These are phyloP conservation scores for Cottus gobio DNA, from an alignment of 2,113 vertebrate genomes.

Conservation along the genomic window DNA sequence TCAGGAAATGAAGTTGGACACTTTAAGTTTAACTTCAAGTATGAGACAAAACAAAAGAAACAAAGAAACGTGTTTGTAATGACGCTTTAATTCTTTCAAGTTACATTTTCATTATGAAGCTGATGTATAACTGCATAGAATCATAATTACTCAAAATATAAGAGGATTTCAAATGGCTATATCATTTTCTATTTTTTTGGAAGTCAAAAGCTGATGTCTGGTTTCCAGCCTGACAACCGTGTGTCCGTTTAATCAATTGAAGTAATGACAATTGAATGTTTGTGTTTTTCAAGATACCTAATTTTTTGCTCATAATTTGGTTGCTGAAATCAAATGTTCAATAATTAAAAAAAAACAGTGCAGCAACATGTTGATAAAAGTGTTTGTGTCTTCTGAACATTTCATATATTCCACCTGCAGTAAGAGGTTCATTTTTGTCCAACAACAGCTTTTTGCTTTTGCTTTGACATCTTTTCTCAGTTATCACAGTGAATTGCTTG, in stretches of 20 bases:
- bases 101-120: neutral
- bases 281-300: neutral
- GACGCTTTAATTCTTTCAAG: neutral
- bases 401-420: neutral
- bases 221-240: neutral
- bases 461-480: neutral
- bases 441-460: neutral
- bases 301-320: slow-evolving; percentile 3
- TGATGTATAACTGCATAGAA: neutral
- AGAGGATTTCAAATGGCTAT: neutral
- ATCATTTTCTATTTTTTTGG: neutral
- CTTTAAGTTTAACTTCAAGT: neutral
- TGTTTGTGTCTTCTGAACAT: neutral
- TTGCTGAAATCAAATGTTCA: neutral
- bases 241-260: slow-evolving; percentile 37
- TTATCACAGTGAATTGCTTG: slow-evolving; percentile 29
- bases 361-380: neutral
- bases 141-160: neutral
- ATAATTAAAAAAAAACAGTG: neutral
- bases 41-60: neutral
- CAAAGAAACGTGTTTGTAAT: neutral
- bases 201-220: neutral
- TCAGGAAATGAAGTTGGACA: neutral
- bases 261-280: neutral
- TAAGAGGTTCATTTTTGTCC: neutral